Evolutionary conservation across 2,888 invertebrate species (phyloP).

Genomic region (Trisateles emortualis): DNA sequence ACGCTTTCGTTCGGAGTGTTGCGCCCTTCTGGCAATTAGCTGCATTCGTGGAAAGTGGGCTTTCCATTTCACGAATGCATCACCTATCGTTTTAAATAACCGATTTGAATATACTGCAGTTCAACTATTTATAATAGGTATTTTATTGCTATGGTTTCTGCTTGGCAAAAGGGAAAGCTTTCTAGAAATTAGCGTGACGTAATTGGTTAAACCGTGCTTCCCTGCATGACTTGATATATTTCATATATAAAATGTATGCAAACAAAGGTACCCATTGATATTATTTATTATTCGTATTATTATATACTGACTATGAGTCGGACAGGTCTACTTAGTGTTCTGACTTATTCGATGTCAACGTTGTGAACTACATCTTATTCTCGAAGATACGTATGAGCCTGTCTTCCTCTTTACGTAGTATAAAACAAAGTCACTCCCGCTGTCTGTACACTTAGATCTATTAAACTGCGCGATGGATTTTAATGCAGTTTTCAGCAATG

Average conservation of each 20-base stretch:
- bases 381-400: too few relatives aligned
- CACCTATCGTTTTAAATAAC: constrained; percentile 21
- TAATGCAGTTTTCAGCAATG: too few relatives aligned
- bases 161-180: background rate
- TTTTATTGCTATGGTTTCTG: background rate
- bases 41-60: constrained; percentile 36
- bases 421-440: too few relatives aligned
- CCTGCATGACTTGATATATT: background rate
- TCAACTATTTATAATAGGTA: background rate
- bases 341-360: too few relatives aligned
- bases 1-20: constrained; percentile 33
- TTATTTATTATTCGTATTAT: too few relatives aligned
- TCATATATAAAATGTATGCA: background rate
- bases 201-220: background rate
- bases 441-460: too few relatives aligned
- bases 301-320: too few relatives aligned
- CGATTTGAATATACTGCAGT: constrained; percentile 9
- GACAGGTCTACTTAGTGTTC: too few relatives aligned
- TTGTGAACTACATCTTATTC: too few relatives aligned
- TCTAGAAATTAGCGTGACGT: background rate
- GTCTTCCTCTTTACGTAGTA: too few relatives aligned
- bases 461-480: too few relatives aligned
- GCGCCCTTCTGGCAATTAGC: constrained; percentile 44
- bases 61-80: constrained; percentile 38
- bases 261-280: background rate